A percentile compares a stretch with the other conserved stretches of the same genome.
Conservation (phyloP, 1,140 invertebrate genomes). For the Hermetia illucens region DNA sequence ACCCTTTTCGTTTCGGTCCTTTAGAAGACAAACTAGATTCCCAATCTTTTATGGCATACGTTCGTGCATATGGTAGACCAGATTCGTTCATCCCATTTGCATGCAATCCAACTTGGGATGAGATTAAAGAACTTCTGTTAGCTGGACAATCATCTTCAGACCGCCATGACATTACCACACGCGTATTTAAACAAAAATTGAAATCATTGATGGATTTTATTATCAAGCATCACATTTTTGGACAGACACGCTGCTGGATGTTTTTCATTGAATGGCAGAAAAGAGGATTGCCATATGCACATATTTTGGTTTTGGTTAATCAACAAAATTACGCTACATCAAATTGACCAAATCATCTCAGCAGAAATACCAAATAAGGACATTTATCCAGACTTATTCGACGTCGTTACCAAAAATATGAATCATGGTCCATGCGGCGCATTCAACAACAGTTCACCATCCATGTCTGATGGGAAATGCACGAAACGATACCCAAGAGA, state of each 20-base stretch:
- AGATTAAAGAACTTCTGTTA: constrained; percentile 20
- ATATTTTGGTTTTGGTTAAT: constrained; percentile 34
- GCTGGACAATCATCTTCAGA: constrained; percentile 16
- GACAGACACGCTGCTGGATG: constrained; percentile 23
- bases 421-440: constrained; percentile 39
- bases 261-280: constrained; percentile 36
- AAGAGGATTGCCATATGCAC: constrained; percentile 32
- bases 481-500: constrained; percentile 17
- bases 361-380: constrained; percentile 37
- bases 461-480: constrained; percentile 12
- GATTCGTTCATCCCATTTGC: constrained; percentile 31
- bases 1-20: too few species aligned
- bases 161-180: constrained; percentile 21
- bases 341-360: constrained; percentile 35
- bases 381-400: constrained; percentile 28
- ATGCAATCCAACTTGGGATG: constrained; percentile 34
- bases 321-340: constrained; percentile 23
- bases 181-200: constrained; percentile 26
- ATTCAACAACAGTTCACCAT: constrained; percentile 29
- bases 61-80: constrained; percentile 24
- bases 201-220: constrained; percentile 20
- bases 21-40: too few species aligned
- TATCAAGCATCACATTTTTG: constrained; percentile 18
- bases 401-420: constrained; percentile 32
- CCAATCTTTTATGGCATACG: constrained; percentile 28